These are phyloP conservation scores for Popillia japonica DNA, from an alignment of 1,140 invertebrate species.

Conservation along the genomic window DNA sequence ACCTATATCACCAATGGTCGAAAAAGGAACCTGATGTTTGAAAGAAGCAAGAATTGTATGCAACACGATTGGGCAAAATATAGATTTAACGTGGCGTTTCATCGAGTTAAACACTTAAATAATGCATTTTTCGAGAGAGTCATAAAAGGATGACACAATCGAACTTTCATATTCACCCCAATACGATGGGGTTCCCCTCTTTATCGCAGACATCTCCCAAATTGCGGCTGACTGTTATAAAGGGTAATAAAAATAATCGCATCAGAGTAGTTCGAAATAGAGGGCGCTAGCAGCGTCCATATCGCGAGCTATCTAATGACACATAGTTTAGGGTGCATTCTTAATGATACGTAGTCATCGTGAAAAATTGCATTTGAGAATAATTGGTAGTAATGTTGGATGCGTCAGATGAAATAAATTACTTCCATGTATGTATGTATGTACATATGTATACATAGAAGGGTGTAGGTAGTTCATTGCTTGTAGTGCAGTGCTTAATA, in stretches of 20 bases:
- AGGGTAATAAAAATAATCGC: slow-evolving; percentile 1
- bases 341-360: slow-evolving; percentile 9
- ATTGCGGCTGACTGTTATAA: background rate
- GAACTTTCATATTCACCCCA: background rate
- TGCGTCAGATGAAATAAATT: background rate
- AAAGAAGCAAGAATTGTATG: too few species aligned
- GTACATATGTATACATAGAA: too few species aligned
- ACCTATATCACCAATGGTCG: too few species aligned
- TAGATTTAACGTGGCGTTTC: too few species aligned
- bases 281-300: background rate
- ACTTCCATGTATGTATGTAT: too few species aligned
- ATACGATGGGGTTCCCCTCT: background rate
- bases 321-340: background rate
- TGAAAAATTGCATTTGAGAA: background rate
- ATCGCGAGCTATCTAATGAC: slow-evolving; percentile 3
- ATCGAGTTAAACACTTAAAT: too few species aligned
- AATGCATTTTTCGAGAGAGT: too few species aligned
- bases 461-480: background rate
- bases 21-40: too few species aligned
- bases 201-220: background rate
- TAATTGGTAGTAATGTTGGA: background rate
- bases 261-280: background rate
- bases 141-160: background rate
- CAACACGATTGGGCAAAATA: too few species aligned
- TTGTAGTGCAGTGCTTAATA: too few species aligned